Conservation (phyloP, 1,140 invertebrate species). For the Mya arenaria region DNA sequence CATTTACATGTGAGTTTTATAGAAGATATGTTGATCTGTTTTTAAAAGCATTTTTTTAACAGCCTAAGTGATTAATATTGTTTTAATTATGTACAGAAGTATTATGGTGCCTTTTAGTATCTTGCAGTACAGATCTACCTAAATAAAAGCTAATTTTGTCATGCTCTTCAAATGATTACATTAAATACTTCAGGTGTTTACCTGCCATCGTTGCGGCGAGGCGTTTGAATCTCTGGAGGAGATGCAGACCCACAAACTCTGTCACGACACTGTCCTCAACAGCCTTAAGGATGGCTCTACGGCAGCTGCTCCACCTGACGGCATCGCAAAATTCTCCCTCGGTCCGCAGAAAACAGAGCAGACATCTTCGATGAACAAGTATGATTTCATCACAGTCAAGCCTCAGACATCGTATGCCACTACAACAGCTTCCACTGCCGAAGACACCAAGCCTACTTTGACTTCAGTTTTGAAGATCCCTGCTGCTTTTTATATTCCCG, state of each 20-base stretch:
- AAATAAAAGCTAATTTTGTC: too few species aligned
- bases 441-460: constrained; percentile 8
- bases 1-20: too few species aligned
- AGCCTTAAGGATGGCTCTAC: constrained; percentile 56
- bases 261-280: constrained; percentile 59
- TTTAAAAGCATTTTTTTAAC: too few species aligned
- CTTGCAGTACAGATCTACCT: too few species aligned
- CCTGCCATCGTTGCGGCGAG: constrained; percentile 73
- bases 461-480: constrained; percentile 37
- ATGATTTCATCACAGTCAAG: constrained; percentile 33
- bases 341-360: constrained; percentile 57
- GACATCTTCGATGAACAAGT: not conserved
- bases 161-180: too few species aligned
- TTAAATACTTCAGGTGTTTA: constrained; percentile 65
- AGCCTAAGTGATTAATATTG: too few species aligned
- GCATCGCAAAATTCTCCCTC: constrained; percentile 66
- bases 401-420: not conserved
- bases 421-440: not conserved
- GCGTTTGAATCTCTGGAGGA: constrained; percentile 67
- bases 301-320: not conserved
- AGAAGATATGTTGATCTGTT: too few species aligned
- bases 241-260: constrained; percentile 66
- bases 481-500: constrained; percentile 29
- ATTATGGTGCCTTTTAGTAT: too few species aligned
- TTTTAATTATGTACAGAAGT: too few species aligned